Base-by-base conservation (phyloP, 2,113 vertebrate genomes). In the Anser cygnoides region DNA sequence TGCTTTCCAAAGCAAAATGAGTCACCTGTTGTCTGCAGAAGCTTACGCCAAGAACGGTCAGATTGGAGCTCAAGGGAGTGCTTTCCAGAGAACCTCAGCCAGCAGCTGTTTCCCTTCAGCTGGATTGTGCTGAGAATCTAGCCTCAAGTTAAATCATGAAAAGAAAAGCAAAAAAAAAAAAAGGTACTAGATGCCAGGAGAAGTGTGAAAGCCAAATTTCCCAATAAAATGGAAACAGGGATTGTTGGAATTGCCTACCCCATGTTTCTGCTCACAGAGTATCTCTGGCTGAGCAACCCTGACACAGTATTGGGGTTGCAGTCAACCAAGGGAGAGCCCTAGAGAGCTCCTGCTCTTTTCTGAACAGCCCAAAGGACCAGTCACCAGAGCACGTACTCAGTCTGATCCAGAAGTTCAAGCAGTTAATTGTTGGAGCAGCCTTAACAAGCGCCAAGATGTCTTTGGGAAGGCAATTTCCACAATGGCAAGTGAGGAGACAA, bases 1-100 rank as follows among this genome's bases (percentile, higher is more conserved):
- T 0, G 0, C 78, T 93, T 93, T 83, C 89, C 92, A 96, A 82
- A 89, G 91, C 78, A 74, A 92, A 91, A 88, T 92, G 89, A 95
- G 84, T 95, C 96, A 97, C 96, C 96, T 96, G 96, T 95, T 95
- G 87, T 92, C 94, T 95, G 52, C 67, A 76, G 63, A 52, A 93
- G 22, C 67, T 80, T 2, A 3, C 68, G 89, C 92, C 94, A 96
- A 95, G 84, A 96, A 83, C 26, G 63, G 82, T 80, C 84, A 87
- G 59, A 92, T 92, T 4, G 31, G 61, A 88, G 78, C 91, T 91
- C 59, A 54, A 72, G 63, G n/a, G 92, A 95, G 44, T 39, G 82
- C 75, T 91, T 94, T 96, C 87, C 87, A 86, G 84, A 91, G 84
- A 55, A 83, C 87, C 91, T 76, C 76, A 81, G 91, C 87, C 94